These are phyloP conservation scores for Gnatocerus cornutus DNA, from an alignment of 2,888 invertebrate species.

Conservation along the genomic window DNA sequence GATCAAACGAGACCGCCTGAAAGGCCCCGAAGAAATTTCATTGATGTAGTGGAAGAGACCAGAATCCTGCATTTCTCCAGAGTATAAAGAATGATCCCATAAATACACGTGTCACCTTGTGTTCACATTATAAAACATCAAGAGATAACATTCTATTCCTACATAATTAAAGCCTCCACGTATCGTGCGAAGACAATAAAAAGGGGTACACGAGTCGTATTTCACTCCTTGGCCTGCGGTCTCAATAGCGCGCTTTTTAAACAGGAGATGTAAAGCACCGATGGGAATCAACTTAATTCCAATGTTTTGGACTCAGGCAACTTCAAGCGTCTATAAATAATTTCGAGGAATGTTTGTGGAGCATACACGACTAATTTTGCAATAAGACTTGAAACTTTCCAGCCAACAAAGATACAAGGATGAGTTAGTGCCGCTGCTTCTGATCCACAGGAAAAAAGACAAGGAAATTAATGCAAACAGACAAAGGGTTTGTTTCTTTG, in stretches of 20 bases:
- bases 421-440: too few relatives aligned
- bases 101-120: slow-evolving; percentile 18
- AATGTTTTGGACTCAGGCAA: slow-evolving; percentile 6
- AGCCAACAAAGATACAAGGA: too few relatives aligned
- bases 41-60: slow-evolving; percentile 9
- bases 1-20: slow-evolving; percentile 8
- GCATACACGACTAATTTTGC: slow-evolving; percentile 1
- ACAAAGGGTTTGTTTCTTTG: too few relatives aligned
- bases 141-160: slow-evolving; percentile 15
- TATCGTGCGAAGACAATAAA: slow-evolving; percentile 15
- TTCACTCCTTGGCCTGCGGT: not conserved
- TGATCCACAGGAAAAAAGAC: too few relatives aligned
- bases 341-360: slow-evolving; percentile 2
- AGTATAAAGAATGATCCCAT: slow-evolving; percentile 11
- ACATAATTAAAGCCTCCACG: slow-evolving; percentile 6
- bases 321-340: slow-evolving; percentile 8
- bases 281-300: slow-evolving; percentile 20
- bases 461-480: too few relatives aligned
- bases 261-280: slow-evolving; percentile 13
- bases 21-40: slow-evolving; percentile 4
- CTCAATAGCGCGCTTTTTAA: slow-evolving; percentile 3
- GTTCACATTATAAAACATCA: slow-evolving; percentile 23
- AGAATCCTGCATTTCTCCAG: slow-evolving; percentile 8
- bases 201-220: slow-evolving; percentile 8
- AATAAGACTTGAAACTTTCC: not conserved